Conservation (phyloP, 2,888 invertebrate genomes). For the Nymphalis c-album region DNA sequence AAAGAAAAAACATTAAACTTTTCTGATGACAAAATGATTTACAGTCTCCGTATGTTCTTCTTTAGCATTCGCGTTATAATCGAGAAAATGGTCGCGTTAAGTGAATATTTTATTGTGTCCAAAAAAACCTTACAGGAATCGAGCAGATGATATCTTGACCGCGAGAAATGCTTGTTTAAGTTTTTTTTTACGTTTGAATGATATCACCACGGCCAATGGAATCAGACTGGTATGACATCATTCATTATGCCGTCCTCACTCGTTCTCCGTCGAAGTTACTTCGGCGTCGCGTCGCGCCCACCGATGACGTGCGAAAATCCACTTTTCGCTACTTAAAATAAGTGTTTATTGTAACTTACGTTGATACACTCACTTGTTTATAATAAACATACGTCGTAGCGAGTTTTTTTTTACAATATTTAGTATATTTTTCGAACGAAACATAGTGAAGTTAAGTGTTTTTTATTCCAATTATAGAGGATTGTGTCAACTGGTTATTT, state of each 20-base stretch:
- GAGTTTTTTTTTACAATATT: constrained; percentile 9
- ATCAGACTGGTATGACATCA: constrained; percentile 28
- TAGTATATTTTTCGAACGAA: background rate
- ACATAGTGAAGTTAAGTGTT: constrained; percentile 2
- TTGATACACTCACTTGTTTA: constrained; percentile 7
- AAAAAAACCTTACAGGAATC: too few species aligned
- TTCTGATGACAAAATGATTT: too few species aligned
- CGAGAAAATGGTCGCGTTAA: too few species aligned
- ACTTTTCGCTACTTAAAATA: constrained; percentile 21
- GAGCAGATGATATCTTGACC: too few species aligned
- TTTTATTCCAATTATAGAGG: constrained; percentile 13
- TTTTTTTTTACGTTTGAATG: constrained; percentile 23
- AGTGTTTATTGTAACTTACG: constrained; percentile 1
- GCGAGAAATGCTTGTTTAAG: background rate
- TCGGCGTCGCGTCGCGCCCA: constrained; percentile 18
- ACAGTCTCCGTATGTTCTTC: too few species aligned
- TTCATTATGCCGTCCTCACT: constrained; percentile 18
- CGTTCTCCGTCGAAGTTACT: constrained; percentile 1
- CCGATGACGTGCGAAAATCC: constrained; percentile 19
- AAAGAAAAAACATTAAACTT: too few species aligned
- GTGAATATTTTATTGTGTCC: too few species aligned
- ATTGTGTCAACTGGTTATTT: constrained; percentile 12
- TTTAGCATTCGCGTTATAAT: too few species aligned
- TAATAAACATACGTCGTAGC: background rate
- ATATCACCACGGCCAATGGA: constrained; percentile 27